Base-by-base conservation (phyloP, 2,888 invertebrate species). In the Balanococcus diminutus region DNA sequence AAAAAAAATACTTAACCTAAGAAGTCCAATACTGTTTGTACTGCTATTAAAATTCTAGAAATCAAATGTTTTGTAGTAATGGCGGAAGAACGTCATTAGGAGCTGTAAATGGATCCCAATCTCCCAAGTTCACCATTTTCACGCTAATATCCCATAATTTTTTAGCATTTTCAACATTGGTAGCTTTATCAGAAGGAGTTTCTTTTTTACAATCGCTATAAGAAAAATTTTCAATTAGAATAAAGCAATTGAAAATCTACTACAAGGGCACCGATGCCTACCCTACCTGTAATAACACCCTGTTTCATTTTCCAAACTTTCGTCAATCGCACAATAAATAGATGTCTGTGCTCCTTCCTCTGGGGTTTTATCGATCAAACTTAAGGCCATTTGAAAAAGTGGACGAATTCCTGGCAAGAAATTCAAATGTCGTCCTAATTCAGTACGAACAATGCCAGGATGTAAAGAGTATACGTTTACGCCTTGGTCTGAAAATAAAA, bases 401-500 rank as follows among this genome's bases (percentile, higher is more conserved):
- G 88, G 88, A 14, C 91, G 89, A 0, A 91, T 90, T 1, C 93
- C 93, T 81, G 89, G 90, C 89, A 92, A 93, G 87, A 92, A 79
- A 88, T 92, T 90, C 87, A 93, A 89, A 90, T 94, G 92, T 25
- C 96, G 92, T 0, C 93, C 93, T 5, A 96, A 89, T 88, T 96
- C 95, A 0, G 96, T 96, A 88, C 92, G 91, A 81, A 95, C 93
- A 0, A 94, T 91, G 0, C 95, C 95, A 0, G 95, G 95, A 89
- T 95, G 95, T 0, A 94, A 90, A 86, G 93, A 91, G 89, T 95
- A 95, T 0, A 93, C 93, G 42, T 92, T 93, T 0, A 95, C 92
- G 1, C 92, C 92, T 31, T 87, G 88, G 11, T 87, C 89, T 89
- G 84, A 5, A 75, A 46, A 14, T 25, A 83, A 75, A 46, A 36